phyloP scores from a whole-genome alignment of 2,888 invertebrate genomes.

The Lepidochrysops patricia region DNA sequence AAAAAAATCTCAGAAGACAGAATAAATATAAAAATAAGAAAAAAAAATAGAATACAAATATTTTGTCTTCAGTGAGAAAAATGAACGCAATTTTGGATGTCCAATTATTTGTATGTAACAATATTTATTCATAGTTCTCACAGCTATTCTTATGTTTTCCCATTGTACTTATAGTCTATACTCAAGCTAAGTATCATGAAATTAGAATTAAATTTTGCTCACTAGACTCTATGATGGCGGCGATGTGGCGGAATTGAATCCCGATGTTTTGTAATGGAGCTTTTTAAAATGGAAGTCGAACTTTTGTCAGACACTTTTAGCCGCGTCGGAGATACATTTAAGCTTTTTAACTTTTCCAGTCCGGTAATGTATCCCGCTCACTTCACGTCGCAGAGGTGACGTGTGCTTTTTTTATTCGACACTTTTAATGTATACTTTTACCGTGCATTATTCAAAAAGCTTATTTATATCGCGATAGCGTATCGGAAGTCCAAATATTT shows the following conservation, averaged over 20 bases:
- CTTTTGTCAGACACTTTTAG: constrained; percentile 75
- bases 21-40: too few relatives aligned
- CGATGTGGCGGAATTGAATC: constrained; percentile 70
- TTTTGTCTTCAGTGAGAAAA: too few relatives aligned
- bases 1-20: too few relatives aligned
- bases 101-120: too few relatives aligned
- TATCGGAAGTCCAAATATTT: not conserved
- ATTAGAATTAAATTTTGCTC: not conserved
- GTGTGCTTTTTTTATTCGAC: constrained; percentile 53
- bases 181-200: not conserved
- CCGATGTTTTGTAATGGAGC: constrained; percentile 75
- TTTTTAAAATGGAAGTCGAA: constrained; percentile 75
- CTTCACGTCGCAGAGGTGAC: constrained; percentile 59
- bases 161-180: too few relatives aligned
- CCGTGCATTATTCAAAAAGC: not conserved
- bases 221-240: constrained; percentile 36
- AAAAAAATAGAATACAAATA: too few relatives aligned
- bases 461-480: not conserved
- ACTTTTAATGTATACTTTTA: not conserved
- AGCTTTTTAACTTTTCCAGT: constrained; percentile 75
- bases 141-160: too few relatives aligned
- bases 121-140: too few relatives aligned
- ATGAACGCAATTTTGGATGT: too few relatives aligned
- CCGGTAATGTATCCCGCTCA: constrained; percentile 72
- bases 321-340: constrained; percentile 73